Percentiles rank a stretch among this genome's conserved stretches.
Conservation (phyloP, 2,797 vertebrate species). For the Chloroceryle amazona region DNA sequence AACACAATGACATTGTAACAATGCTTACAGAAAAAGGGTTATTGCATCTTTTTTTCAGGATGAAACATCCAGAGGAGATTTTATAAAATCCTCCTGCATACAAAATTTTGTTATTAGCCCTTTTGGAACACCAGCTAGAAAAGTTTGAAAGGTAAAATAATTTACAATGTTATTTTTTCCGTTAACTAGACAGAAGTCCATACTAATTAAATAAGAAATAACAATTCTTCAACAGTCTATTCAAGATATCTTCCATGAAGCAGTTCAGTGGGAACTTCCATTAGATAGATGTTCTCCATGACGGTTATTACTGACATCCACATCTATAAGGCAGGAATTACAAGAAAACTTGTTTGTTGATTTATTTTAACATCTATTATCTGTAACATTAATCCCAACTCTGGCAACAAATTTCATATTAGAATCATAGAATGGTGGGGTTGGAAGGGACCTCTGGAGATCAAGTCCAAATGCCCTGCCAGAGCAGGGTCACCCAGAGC, state of each 20-base stretch:
- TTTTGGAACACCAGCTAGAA: constrained; percentile 80
- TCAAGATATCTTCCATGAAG: constrained; percentile 25
- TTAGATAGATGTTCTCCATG: constrained; percentile 64
- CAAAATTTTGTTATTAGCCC: constrained; percentile 80
- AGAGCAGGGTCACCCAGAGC: too few species aligned
- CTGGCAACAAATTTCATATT: neutral
- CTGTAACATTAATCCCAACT: neutral
- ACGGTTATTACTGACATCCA: constrained; percentile 53
- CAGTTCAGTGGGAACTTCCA: constrained; percentile 43
- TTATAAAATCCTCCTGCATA: constrained; percentile 71
- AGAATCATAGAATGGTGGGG: too few species aligned
- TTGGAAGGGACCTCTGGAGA: too few species aligned
- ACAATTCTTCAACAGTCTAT: constrained; percentile 73
- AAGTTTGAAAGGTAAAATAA: constrained; percentile 78
- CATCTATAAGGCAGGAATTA: constrained; percentile 70
- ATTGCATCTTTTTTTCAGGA: constrained; percentile 62
- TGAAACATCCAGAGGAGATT: constrained; percentile 71
- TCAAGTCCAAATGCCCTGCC: too few species aligned
- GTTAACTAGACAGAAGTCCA: constrained; percentile 76
- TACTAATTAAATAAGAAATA: constrained; percentile 80
- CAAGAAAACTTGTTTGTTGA: neutral
- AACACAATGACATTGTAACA: constrained; percentile 67
- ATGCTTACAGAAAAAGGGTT: constrained; percentile 64
- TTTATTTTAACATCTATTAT: neutral
- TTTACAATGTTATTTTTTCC: constrained; percentile 76